Evolutionary conservation across 2,113 vertebrate genomes (phyloP), one percentile per base, ranked within the genome.

Genomic region (Solenodon paradoxus): DNA sequence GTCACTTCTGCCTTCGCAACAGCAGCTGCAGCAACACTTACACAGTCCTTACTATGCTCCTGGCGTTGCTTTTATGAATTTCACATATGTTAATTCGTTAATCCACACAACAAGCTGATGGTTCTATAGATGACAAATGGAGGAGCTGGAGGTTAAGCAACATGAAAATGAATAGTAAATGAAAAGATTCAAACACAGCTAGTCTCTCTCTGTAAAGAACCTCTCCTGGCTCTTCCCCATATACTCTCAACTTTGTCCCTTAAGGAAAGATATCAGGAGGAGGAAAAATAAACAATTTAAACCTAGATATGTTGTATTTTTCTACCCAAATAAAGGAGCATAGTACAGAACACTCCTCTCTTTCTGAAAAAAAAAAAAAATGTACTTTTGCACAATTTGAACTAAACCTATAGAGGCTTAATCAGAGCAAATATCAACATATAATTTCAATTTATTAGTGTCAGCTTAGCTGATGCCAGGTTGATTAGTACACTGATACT

Each of bases 401-500:
- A 89, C 9, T 61, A 90, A 85, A 77, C 0, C 72, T 57, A 75
- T 45, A 80, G 9, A 47, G 40, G 40, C 30, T 75, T 88, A 35
- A 47, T 17, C 85, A 68, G 11, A 53, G 42, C 35, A 75, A 77
- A 40, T 77, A 81, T 30, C 0, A 0, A 88, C 12, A 57, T 38
- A n/a, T n/a, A 74, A 92, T 47, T 83, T 87, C 30, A 35, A 51
- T 81, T 42, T 88, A 85, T 77, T 74, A 85, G 74, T 74, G 74
- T 72, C n/a, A 53, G 42, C 74, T 92, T 87, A 83, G 71, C 17
- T 94, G 55, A 90, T 40, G 20, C 49, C 66, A 42, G 59, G 71
- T 74, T 92, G 64, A 92, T 90, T 53, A 81, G 61, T 26, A 72
- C 5, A n/a, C 10, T 51, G 81, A 91, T 88, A 88, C 59, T 94